Base-by-base conservation (phyloP, 1,140 invertebrate species). In the Rhyacophila brunnea region DNA sequence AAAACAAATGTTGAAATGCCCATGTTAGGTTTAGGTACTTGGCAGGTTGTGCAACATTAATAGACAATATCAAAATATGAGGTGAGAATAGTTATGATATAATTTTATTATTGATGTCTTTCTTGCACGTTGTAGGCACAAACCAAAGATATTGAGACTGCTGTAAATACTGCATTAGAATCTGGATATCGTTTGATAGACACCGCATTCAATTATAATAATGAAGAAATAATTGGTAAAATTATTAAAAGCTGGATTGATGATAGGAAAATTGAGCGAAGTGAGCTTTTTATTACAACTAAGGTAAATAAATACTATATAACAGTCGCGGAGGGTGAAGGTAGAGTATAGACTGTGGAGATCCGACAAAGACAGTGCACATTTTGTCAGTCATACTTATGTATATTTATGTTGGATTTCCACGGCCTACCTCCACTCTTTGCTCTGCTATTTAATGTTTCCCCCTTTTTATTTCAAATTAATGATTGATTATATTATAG, bases 201-300 rank as follows among this genome's bases (percentile, higher is more conserved):
- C 68, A 90, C 89, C 17, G 90, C 90, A 36, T 87, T 86, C 64
- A 85, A 87, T 72, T 93, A 93, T 68, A 82, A 85, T 57, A 95
- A 93, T 71, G 92, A 94, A 74, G 81, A 84, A 58, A 82, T 85
- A 6, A 91, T 94, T 67, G 91, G 91, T 18, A 81, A 80, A 42
- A 85, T 86, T 34, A 72, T 93, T 10, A 85, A 87, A 66, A 80
- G 84, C 69, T 91, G 88, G 86, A 77, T 93, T 42, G 74, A 81
- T 56, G 77, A 83, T 40, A 87, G 87, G 20, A 83, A 84, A 69
- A 74, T 90, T 3, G 86, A 83, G 58, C 78, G 91, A 40, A 84
- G 88, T 68, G 90, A 93, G 34, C 72, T 94, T 19, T 95, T 91
- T 71, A 81, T 94, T 53, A 88, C 88, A 0, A 91, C 91, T 14